Evolutionary conservation across 2,113 vertebrate species (phyloP), one percentile per base, ranked within the genome.

Genomic region (Esox niger): DNA sequence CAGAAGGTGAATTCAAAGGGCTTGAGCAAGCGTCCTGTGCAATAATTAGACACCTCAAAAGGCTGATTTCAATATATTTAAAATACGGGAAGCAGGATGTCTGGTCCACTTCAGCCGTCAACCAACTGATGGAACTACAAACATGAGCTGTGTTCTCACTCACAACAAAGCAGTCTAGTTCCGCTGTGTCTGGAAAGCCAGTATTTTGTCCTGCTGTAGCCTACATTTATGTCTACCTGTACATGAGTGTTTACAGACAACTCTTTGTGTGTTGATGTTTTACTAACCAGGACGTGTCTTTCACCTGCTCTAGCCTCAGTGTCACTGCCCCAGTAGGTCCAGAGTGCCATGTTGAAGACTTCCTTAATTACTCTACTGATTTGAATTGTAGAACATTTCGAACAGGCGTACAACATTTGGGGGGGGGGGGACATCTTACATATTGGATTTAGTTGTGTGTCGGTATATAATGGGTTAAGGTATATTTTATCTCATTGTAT

Each of bases 1-100:
- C 82, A 82, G 80, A 87, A 86, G 81, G 84, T 81, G 70, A 68
- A 88, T 82, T 86, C 70, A 86, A 88, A 76, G 46, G 79, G 71
- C 43, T 54, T 6, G 13, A 78, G 60, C 70, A 75, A 75, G 70
- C 57, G 31, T 70, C 71, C 72, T 62, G 68, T 87, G 78, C 71
- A 70, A 74, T 86, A 83, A 87, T 85, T 83, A 83, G 71, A 75
- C 68, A 69, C 69, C 79, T 86, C 71, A 84, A 55, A 76, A 84
- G 79, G 27, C 64, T 79, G 11, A 80, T 85, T 82, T 80, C 52
- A 79, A 78, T 85, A 78, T 82, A 85, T 82, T 82, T 58, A 80
- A 81, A 84, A 76, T 52, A 79, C 63, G 64, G 73, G 81, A 79
- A 78, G 82, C 74, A 74, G 69, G 64, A 64, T 17, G 26, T 64